Conservation (phyloP, 2,888 invertebrate genomes). For the Conomelus anceps region DNA sequence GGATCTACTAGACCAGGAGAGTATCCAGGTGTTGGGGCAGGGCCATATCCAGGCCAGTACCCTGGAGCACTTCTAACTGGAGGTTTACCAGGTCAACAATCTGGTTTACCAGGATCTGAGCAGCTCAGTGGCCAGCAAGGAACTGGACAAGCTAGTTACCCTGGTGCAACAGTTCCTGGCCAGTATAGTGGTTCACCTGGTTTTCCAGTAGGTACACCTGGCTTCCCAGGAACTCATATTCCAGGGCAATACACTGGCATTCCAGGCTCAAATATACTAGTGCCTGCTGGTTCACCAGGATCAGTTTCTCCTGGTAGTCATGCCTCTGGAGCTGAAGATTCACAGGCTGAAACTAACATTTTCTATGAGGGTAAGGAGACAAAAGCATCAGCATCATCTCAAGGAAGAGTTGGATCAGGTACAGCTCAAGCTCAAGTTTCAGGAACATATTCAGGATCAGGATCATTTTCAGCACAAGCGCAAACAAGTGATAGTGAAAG, state of each 20-base stretch:
- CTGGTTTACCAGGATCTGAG: constrained; percentile 24
- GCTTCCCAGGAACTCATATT: constrained; percentile 1
- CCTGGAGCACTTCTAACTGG: constrained; percentile 11
- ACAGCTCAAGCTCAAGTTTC: constrained; percentile 71
- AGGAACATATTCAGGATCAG: constrained; percentile 68
- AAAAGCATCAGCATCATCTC: constrained; percentile 66
- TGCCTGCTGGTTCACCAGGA: too few species aligned
- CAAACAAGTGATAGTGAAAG: constrained; percentile 35
- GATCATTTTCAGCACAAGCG: constrained; percentile 63
- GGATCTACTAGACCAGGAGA: constrained; percentile 25
- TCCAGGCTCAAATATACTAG: constrained; percentile 1
- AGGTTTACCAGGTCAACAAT: constrained; percentile 27
- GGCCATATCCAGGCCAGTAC: constrained; percentile 17
- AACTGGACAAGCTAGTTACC: background rate
- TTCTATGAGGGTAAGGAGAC: constrained; percentile 44
- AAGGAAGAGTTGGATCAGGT: constrained; percentile 66
- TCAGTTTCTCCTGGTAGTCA: constrained; percentile 19
- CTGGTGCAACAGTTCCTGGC: constrained; percentile 4
- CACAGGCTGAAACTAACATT: constrained; percentile 36
- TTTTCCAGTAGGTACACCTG: background rate
- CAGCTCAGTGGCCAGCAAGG: constrained; percentile 9
- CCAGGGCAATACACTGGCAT: constrained; percentile 12
- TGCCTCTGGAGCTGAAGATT: constrained; percentile 30
- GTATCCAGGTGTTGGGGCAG: constrained; percentile 20
- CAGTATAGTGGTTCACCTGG: background rate